These are phyloP conservation scores for Wasmannia auropunctata DNA, from an alignment of 1,140 invertebrate species.

Conservation along the genomic window DNA sequence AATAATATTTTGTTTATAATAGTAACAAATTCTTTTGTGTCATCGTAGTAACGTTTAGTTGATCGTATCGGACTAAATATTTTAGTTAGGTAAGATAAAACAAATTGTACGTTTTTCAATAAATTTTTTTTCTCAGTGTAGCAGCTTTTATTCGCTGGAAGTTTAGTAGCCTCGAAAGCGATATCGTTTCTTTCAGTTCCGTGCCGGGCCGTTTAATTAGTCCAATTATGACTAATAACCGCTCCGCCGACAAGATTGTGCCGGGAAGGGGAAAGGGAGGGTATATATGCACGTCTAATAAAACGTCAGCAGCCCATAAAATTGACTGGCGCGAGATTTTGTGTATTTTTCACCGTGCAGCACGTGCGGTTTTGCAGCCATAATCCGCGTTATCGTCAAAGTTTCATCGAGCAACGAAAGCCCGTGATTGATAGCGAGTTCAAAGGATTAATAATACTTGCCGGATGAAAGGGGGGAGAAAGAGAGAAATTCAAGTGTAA, in stretches of 20 bases:
- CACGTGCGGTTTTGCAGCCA: constrained; percentile 40
- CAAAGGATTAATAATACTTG: constrained; percentile 44
- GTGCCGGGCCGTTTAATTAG: constrained; percentile 60
- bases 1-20: too few relatives aligned
- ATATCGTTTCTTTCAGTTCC: constrained; percentile 59
- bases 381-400: constrained; percentile 53
- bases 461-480: not conserved
- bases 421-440: constrained; percentile 44
- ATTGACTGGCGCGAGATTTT: constrained; percentile 57
- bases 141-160: constrained; percentile 61
- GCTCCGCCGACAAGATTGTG: not conserved
- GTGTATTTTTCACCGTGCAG: constrained; percentile 42
- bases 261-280: too few relatives aligned
- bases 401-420: constrained; percentile 44
- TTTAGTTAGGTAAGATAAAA: too few relatives aligned
- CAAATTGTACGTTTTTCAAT: too few relatives aligned
- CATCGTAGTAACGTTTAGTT: too few relatives aligned
- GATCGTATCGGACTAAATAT: too few relatives aligned
- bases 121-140: too few relatives aligned
- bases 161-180: constrained; percentile 65
- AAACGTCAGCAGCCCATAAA: constrained; percentile 50
- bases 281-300: constrained; percentile 1
- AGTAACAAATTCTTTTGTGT: too few relatives aligned
- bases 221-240: constrained; percentile 66
- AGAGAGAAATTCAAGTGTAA: not conserved